phyloP scores from a whole-genome alignment of 2,797 vertebrate species.

The Acanthopagrus latus region DNA sequence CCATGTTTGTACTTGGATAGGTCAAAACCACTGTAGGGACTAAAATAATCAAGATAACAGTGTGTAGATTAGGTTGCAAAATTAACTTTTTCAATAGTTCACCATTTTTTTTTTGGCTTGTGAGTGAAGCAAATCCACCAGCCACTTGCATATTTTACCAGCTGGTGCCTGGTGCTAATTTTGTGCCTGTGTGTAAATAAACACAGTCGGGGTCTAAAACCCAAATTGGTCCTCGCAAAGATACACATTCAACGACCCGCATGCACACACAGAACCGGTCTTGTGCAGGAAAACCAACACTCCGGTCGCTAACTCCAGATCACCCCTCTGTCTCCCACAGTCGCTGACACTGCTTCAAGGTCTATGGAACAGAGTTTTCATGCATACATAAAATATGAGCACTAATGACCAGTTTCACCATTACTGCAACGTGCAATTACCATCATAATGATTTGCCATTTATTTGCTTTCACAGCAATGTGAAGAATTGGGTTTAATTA shows the following conservation, averaged over 20 bases:
- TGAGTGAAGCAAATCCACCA: too few relatives aligned
- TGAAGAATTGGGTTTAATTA: constrained; percentile 81
- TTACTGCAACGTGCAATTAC: constrained; percentile 81
- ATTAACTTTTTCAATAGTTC: too few relatives aligned
- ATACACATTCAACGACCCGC: neutral
- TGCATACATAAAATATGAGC: constrained; percentile 81
- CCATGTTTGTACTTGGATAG: neutral
- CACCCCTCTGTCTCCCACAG: constrained; percentile 38
- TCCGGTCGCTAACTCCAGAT: constrained; percentile 6
- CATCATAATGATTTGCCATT: constrained; percentile 81
- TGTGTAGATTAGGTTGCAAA: too few relatives aligned
- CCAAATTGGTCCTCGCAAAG: neutral
- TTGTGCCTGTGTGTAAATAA: neutral
- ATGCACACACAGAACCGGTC: neutral
- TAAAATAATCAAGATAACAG: too few relatives aligned
- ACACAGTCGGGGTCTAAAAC: neutral
- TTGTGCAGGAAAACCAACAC: neutral
- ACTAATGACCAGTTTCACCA: constrained; percentile 82
- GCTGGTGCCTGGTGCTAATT: neutral
- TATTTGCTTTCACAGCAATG: constrained; percentile 79
- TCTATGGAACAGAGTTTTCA: constrained; percentile 63
- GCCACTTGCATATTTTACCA: too few relatives aligned
- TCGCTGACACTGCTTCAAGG: constrained; percentile 57
- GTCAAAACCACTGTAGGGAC: neutral
- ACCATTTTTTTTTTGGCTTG: too few relatives aligned